Evolutionary conservation across 2,888 invertebrate species (phyloP), one percentile per base, ranked within the genome.

Genomic region (Thelaira solivaga): DNA sequence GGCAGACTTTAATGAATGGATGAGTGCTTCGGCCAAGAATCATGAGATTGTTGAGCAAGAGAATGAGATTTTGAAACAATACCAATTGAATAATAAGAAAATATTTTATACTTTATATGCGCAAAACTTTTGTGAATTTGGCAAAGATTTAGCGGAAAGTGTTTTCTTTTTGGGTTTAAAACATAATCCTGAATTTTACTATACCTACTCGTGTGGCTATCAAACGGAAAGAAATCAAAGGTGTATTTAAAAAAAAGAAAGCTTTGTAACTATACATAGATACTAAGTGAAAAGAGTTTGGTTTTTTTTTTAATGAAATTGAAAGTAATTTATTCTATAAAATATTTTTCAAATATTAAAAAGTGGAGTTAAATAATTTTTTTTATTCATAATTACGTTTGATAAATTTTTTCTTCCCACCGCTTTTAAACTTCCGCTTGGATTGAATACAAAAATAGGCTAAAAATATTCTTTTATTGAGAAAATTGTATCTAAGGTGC

Each of bases 81-180:
- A 85, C 45, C 81, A 85, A 11, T 67, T 88, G 41, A 83, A 82
- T 73, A 87, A 87, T 34, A 85, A 85, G 59, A 85, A 83, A 1
- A 59, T 88, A 6, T 87, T 87, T 67, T 88, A 87, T 20, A 86
- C 87, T 0, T 80, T 88, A 0, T 88, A 85, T 31, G 89, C 85
- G 0, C 88, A 88, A 71, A 88, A 87, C 43, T 88, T 88, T 64
- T 88, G 88, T 55, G 86, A 88, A 24, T 88, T 88, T 69, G 88
- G 88, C 51, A 86, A 85, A 57, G 85, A 86, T 29, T 74, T 88
- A 49, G 86, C 88, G 0, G 88, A 88, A 26, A 83, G 84, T 72
- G 83, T 88, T 1, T 88, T 88, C 73, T 88, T 84, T 71, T 69
- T 88, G 62, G 88, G 88, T 0, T 75, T 87, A 5, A 85, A 85